These are phyloP conservation scores for Chionomys nivalis DNA, from an alignment of 2,113 vertebrate species.

Conservation along the genomic window DNA sequence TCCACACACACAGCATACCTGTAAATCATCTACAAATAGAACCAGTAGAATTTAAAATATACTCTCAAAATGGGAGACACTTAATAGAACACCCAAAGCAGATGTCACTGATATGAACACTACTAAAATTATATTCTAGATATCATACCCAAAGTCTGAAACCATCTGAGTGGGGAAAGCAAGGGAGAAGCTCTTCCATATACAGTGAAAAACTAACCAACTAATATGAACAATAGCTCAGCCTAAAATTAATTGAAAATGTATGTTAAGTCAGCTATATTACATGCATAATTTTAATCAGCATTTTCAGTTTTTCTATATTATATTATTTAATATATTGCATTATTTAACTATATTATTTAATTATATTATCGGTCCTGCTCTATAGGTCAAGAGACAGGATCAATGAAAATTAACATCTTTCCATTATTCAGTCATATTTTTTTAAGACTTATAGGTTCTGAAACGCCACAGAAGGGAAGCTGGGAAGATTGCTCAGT, in stretches of 20 bases:
- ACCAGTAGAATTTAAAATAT: neutral
- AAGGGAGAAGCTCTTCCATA: neutral
- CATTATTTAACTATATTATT: neutral
- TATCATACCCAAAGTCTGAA: neutral
- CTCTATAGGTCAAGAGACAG: neutral
- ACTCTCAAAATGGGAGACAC: neutral
- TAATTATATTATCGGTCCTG: neutral
- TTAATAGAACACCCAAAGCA: neutral
- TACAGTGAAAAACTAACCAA: slow-evolving; percentile 14
- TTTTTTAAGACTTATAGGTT: neutral
- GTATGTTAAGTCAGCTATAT: neutral
- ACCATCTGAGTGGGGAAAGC: neutral
- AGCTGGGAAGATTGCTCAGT: neutral
- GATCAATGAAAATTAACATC: neutral
- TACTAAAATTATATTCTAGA: neutral
- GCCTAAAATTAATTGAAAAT: neutral
- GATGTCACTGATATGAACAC: neutral
- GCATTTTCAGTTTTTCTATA: neutral
- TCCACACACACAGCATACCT: neutral
- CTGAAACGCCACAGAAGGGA: neutral
- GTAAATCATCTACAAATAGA: neutral
- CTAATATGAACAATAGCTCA: neutral
- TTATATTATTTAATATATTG: neutral
- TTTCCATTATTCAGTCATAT: neutral
- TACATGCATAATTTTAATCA: neutral